Percentiles rank a stretch among this genome's conserved stretches.
Conservation (phyloP, 2,797 vertebrate genomes). For the Potorous gilbertii region DNA sequence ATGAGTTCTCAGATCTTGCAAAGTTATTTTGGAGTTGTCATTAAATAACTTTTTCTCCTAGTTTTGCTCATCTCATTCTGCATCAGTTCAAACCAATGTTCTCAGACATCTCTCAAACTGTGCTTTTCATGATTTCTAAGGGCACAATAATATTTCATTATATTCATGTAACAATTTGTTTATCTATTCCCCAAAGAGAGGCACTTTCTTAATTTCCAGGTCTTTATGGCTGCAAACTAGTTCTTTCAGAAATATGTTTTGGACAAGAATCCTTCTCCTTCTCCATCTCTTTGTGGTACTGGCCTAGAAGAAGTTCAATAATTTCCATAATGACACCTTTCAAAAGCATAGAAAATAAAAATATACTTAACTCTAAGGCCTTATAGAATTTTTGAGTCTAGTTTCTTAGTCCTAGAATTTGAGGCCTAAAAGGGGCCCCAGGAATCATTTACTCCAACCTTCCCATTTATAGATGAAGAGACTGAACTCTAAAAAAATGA, state of each 20-base stretch:
- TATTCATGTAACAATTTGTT: neutral
- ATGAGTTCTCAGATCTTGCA: neutral
- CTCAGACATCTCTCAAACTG: neutral
- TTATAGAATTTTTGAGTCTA: neutral
- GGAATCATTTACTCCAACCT: neutral
- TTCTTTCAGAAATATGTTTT: neutral
- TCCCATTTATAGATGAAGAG: neutral
- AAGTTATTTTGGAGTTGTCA: neutral
- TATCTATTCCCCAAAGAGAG: neutral
- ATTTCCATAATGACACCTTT: neutral
- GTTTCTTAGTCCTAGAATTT: neutral
- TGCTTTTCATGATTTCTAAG: neutral
- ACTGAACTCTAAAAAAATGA: neutral
- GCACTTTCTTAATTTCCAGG: neutral
- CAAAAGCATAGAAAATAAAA: neutral
- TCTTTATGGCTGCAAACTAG: neutral
- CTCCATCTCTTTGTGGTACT: neutral
- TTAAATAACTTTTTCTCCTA: neutral
- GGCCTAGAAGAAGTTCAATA: neutral
- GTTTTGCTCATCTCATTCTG: neutral
- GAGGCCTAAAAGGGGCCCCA: neutral
- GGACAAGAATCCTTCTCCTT: neutral
- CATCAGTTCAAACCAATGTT: neutral
- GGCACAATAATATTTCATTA: neutral
- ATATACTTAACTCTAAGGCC: neutral